phyloP scores from a whole-genome alignment of 1,140 invertebrate genomes.

The Plodia interpunctella region DNA sequence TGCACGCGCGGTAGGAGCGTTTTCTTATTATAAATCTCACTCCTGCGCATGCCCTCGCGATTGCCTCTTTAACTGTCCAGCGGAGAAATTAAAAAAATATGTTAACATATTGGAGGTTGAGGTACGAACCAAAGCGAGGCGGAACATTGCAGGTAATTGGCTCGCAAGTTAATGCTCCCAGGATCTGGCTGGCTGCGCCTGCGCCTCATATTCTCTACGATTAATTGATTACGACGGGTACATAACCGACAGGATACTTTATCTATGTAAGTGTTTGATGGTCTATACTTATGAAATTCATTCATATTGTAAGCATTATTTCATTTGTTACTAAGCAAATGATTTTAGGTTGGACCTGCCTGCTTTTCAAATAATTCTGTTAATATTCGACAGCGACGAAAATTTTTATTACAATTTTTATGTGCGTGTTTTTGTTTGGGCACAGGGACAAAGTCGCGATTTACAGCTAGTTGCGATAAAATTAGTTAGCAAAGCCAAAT shows the following conservation, averaged over 20 bases:
- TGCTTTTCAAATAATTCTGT: too few species aligned
- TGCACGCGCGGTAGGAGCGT: slow-evolving; percentile 69
- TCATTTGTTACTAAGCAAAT: too few species aligned
- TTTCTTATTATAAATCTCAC: slow-evolving; percentile 74
- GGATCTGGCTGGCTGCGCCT: slow-evolving; percentile 24
- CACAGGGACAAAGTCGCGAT: too few species aligned
- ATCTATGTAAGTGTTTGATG: neutral
- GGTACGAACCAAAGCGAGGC: slow-evolving; percentile 22
- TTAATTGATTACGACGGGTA: slow-evolving; percentile 21
- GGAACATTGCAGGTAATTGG: slow-evolving; percentile 54
- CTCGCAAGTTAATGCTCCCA: slow-evolving; percentile 48
- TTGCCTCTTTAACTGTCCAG: slow-evolving; percentile 53
- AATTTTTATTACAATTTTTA: too few species aligned
- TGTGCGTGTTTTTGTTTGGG: too few species aligned
- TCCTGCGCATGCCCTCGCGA: slow-evolving; percentile 62
- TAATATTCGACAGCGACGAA: too few species aligned
- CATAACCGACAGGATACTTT: slow-evolving; percentile 9
- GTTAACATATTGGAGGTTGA: slow-evolving; percentile 63
- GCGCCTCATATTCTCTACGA: slow-evolving; percentile 8
- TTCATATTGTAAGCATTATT: too few species aligned
- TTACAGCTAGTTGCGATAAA: too few species aligned
- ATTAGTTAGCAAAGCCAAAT: too few species aligned
- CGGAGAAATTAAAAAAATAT: slow-evolving; percentile 67
- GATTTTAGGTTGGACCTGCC: too few species aligned
- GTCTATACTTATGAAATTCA: neutral